phyloP scores from a whole-genome alignment of 2,797 vertebrate species.

The Manis crassicaudata region DNA sequence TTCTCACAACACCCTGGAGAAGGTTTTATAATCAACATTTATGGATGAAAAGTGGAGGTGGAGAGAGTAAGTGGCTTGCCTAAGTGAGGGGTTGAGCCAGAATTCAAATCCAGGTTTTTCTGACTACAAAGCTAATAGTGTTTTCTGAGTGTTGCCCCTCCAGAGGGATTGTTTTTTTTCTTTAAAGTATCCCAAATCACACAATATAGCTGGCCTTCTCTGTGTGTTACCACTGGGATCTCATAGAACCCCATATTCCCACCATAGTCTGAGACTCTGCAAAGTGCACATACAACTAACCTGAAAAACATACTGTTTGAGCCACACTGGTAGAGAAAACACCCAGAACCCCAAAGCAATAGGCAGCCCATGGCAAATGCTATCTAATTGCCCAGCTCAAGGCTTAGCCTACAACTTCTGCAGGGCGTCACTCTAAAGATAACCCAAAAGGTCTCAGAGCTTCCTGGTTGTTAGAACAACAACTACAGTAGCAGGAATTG shows the following conservation, averaged over 20 bases:
- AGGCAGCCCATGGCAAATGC: neutral
- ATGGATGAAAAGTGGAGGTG: neutral
- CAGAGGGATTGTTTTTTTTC: neutral
- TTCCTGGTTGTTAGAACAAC: constrained; percentile 48
- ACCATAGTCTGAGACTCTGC: neutral
- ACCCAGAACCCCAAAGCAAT: neutral
- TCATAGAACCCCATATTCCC: neutral
- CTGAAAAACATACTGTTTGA: neutral
- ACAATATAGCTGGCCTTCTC: neutral
- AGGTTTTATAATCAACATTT: neutral
- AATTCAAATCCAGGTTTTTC: constrained; percentile 1
- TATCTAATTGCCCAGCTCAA: neutral
- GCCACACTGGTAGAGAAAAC: neutral
- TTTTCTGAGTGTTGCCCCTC: neutral
- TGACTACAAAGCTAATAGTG: neutral
- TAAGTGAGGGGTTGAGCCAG: neutral
- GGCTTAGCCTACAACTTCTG: constrained; percentile 3
- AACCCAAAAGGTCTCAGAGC: constrained; percentile 19
- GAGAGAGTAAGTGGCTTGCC: neutral
- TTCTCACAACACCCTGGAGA: neutral
- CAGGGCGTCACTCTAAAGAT: constrained; percentile 23
- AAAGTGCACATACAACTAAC: neutral
- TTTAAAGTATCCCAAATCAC: neutral
- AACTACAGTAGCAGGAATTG: constrained; percentile 73
- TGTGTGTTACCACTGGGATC: neutral